Percentiles rank a stretch among this genome's conserved stretches.
phyloP scores from a whole-genome alignment of 1,140 invertebrate species.

The Trissolcus basalis region DNA sequence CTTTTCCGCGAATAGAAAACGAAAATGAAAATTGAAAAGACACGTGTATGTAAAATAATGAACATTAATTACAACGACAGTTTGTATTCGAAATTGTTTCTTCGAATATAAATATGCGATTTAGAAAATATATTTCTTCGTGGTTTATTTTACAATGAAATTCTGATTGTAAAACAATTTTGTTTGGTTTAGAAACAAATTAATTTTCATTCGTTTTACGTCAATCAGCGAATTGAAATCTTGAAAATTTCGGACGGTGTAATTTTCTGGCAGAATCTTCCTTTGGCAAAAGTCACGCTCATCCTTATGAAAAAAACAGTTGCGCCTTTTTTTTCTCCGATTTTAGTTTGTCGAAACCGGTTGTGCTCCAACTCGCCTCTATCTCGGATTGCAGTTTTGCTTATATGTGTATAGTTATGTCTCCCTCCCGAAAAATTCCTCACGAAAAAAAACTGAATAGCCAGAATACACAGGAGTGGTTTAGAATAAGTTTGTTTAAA shows the following conservation, averaged over 20 bases:
- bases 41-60: too few relatives aligned
- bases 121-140: too few relatives aligned
- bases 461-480: too few relatives aligned
- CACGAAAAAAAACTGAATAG: conserved; percentile 34
- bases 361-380: conserved; percentile 52
- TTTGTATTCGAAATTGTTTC: too few relatives aligned
- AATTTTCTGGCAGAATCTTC: conserved; percentile 42
- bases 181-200: not conserved
- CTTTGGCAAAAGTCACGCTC: conserved; percentile 34
- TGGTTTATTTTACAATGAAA: too few relatives aligned
- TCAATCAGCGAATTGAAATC: conserved; percentile 8
- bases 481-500: too few relatives aligned
- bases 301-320: conserved; percentile 34
- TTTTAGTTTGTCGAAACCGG: conserved; percentile 59
- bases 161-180: too few relatives aligned
- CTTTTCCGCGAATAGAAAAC: too few relatives aligned
- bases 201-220: not conserved
- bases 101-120: too few relatives aligned
- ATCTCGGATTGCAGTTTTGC: conserved; percentile 53
- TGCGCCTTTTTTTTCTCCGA: conserved; percentile 36
- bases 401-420: conserved; percentile 28
- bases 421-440: conserved; percentile 45
- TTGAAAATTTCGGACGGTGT: conserved; percentile 25
- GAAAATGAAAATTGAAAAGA: too few relatives aligned
- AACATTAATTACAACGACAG: too few relatives aligned